phyloP scores from a whole-genome alignment of 2,888 invertebrate genomes.

The Stenoptilia bipunctidactyla region DNA sequence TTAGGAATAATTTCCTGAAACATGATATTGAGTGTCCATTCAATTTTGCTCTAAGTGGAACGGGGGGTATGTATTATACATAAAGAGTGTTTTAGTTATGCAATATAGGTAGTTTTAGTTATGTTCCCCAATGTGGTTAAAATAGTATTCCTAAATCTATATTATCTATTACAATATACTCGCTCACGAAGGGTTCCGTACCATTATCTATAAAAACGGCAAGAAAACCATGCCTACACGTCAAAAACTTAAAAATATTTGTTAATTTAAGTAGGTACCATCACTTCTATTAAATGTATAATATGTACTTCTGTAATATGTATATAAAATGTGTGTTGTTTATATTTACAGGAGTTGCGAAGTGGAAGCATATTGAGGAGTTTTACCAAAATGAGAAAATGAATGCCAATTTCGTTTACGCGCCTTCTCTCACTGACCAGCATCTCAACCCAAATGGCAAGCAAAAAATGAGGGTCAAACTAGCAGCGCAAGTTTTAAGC shows the following conservation, averaged over 20 bases:
- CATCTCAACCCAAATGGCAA: conserved; percentile 16
- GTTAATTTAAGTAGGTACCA: too few relatives aligned
- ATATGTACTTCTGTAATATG: too few relatives aligned
- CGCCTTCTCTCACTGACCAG: conserved; percentile 14
- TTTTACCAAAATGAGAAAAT: too few relatives aligned
- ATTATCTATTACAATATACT: conserved; percentile 7
- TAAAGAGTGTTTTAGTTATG: background rate
- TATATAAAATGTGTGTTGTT: too few relatives aligned
- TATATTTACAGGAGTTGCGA: too few relatives aligned
- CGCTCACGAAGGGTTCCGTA: too few relatives aligned
- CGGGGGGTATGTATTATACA: background rate
- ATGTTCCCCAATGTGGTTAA: too few relatives aligned
- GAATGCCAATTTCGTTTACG: conserved; percentile 19
- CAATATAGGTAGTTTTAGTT: conserved; percentile 9
- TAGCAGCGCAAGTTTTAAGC: conserved; percentile 15
- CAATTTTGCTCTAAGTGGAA: background rate
- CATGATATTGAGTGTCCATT: conserved; percentile 11
- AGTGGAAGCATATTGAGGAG: too few relatives aligned
- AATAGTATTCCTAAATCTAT: conserved; percentile 9
- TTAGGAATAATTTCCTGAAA: conserved; percentile 13
- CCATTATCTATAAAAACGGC: too few relatives aligned
- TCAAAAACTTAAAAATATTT: too few relatives aligned
- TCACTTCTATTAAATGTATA: too few relatives aligned
- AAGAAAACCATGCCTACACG: too few relatives aligned
- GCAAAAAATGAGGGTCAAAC: conserved; percentile 13